Conservation (phyloP, 2,888 invertebrate genomes). For the Pyralis farinalis region DNA sequence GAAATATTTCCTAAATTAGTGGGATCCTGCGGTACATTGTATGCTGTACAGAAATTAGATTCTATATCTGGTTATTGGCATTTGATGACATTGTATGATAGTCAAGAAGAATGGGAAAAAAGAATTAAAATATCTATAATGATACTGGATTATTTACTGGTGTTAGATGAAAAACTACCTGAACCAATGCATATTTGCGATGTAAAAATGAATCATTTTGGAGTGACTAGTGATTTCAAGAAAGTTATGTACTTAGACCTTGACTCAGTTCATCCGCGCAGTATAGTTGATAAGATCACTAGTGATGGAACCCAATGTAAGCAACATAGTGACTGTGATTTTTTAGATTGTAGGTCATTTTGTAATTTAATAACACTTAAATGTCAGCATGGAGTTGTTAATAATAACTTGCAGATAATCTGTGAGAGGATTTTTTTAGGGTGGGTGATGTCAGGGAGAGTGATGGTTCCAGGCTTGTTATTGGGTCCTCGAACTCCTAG, state of each 20-base stretch:
- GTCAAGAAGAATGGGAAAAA: conserved; percentile 78
- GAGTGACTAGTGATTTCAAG: conserved; percentile 69
- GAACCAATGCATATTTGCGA: conserved; percentile 85
- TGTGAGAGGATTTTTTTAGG: conserved; percentile 85
- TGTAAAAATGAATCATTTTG: conserved; percentile 85
- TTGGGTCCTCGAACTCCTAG: conserved; percentile 82
- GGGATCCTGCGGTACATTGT: conserved; percentile 85
- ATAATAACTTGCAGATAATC: conserved; percentile 85
- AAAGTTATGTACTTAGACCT: conserved; percentile 83
- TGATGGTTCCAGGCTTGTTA: conserved; percentile 82
- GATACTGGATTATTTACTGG: conserved; percentile 82
- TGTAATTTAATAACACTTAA: conserved; percentile 74
- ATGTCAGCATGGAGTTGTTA: conserved; percentile 79
- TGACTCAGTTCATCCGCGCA: conserved; percentile 82
- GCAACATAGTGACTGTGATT: conserved; percentile 83
- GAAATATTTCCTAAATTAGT: conserved; percentile 84
- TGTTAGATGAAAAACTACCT: conserved; percentile 78
- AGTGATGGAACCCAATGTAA: conserved; percentile 70
- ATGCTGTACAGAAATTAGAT: conserved; percentile 83
- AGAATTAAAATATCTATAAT: conserved; percentile 78
- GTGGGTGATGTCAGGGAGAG: conserved; percentile 81
- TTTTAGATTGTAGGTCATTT: conserved; percentile 83
- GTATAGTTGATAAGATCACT: conserved; percentile 70
- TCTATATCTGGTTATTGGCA: conserved; percentile 77
- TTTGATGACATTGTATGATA: conserved; percentile 71